Evolutionary conservation across 2,888 invertebrate genomes (phyloP).

Genomic region (Cheilosia impressa): DNA sequence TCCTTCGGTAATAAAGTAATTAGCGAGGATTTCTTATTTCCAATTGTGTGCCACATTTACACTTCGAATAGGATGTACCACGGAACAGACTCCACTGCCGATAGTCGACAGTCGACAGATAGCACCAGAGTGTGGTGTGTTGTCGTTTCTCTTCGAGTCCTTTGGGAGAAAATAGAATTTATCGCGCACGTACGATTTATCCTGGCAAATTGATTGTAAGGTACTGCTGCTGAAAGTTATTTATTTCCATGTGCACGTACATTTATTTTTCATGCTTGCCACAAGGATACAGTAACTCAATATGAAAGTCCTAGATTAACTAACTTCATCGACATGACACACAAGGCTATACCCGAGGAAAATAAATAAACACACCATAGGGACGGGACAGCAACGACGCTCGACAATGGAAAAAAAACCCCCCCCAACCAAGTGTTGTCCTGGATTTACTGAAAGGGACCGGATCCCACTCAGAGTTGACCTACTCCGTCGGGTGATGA

Average conservation of each 20-base stretch:
- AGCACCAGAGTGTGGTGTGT: background rate
- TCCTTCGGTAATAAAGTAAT: constrained; percentile 72
- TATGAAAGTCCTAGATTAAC: constrained; percentile 64
- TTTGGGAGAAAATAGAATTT: constrained; percentile 54
- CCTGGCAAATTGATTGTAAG: constrained; percentile 74
- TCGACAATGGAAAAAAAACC: background rate
- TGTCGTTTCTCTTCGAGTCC: constrained; percentile 23
- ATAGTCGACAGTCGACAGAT: no score
- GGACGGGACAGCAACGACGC: constrained; percentile 13
- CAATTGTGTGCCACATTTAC: constrained; percentile 44
- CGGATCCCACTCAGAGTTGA: constrained; percentile 35
- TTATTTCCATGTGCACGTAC: constrained; percentile 53
- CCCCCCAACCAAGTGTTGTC: constrained; percentile 21
- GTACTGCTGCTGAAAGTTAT: constrained; percentile 66
- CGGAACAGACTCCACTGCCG: background rate
- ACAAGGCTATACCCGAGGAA: constrained; percentile 31
- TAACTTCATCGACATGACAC: constrained; percentile 64
- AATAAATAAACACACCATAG: constrained; percentile 59
- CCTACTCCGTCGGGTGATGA: constrained; percentile 50
- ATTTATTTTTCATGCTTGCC: constrained; percentile 67
- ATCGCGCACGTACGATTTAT: constrained; percentile 65
- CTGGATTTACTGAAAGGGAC: constrained; percentile 1
- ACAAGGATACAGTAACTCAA: constrained; percentile 54
- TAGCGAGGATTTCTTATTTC: constrained; percentile 72
- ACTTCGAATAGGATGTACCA: background rate